Evolutionary conservation across 2,797 vertebrate species (phyloP), one percentile per base, ranked within the genome.

Genomic region (Dendrocincla fuliginosa): DNA sequence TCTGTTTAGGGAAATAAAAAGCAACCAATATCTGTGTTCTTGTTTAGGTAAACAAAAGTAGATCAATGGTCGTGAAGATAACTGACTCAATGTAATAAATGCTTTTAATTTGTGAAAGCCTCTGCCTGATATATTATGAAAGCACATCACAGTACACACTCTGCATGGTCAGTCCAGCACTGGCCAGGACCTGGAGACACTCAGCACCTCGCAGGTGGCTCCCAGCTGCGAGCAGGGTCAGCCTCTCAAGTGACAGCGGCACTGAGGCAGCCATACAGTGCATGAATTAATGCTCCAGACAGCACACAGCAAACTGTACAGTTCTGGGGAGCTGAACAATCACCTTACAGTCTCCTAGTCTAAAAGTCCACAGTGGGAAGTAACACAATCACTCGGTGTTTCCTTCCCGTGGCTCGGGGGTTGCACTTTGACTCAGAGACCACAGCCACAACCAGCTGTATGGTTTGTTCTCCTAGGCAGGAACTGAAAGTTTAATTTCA

Each of bases 161-260:
- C 19, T n/a, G 42, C 59, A 25, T 0, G 2, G 28, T 0, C 28
- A 28, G 47, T 1, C 30, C 8, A 15, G 37, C 25, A 3, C 5
- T 3, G 24, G 9, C 57, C 83, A 53, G 79, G 75, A 55, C 33
- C 17, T 19, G 47, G 57, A 18, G 70, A 56, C 35, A 3, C 44
- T 15, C 33, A 11, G 84, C 75, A 19, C 47, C 83, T 16, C 24
- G 30, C 65, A 55, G 85, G 25, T 20, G 35, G 50, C 65, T 76
- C 69, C 74, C 57, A 47, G 50, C n/a, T 35, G 49, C 7, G 27
- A 24, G 49, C 70, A 44, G 28, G 55, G 20, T 16, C 65, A 84
- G 61, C 65, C 71, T 73, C 84, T 47, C 46, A 35, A 30, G 93
- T 67, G 69, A 88, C 56, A 2, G 56, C 19, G 73, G 53, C 56